phyloP scores from a whole-genome alignment of 2,113 vertebrate species.

The Bubo bubo region DNA sequence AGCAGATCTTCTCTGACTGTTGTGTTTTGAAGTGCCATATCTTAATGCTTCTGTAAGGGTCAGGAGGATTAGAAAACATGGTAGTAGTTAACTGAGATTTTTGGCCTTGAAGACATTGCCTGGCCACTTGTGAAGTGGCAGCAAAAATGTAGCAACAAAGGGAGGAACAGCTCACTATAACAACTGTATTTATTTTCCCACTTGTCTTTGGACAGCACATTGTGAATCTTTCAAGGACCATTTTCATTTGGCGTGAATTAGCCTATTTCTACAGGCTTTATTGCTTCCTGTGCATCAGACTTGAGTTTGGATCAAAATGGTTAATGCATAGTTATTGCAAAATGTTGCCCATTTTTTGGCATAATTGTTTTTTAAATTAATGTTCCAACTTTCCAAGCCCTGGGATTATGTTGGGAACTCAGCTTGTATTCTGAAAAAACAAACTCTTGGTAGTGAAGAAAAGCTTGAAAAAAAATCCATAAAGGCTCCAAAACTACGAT shows the following conservation, averaged over 20 bases:
- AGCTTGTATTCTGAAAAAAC: constrained; percentile 23
- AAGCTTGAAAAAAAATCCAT: constrained; percentile 8
- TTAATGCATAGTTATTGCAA: constrained; percentile 9
- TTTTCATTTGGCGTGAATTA: neutral
- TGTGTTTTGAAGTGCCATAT: neutral
- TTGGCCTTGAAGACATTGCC: neutral
- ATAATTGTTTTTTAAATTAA: constrained; percentile 25
- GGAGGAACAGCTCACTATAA: neutral
- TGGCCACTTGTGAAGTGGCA: neutral
- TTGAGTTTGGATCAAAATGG: neutral
- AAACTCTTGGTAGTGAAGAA: constrained; percentile 33
- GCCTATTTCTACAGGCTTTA: neutral
- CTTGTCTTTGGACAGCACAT: neutral
- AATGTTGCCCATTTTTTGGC: constrained; percentile 1
- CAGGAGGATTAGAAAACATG: neutral
- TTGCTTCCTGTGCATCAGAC: neutral
- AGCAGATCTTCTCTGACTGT: neutral
- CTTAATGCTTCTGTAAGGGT: neutral
- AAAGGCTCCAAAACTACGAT: neutral
- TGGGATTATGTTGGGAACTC: constrained; percentile 33
- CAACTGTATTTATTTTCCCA: neutral
- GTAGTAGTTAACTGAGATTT: neutral
- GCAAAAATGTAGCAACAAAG: neutral
- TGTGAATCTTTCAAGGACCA: neutral
- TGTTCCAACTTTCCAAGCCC: constrained; percentile 2